A percentile compares a stretch with the other conserved stretches of the same genome.
These are phyloP conservation scores for Diachasma alloeum DNA, from an alignment of 1,140 invertebrate genomes.

Conservation along the genomic window DNA sequence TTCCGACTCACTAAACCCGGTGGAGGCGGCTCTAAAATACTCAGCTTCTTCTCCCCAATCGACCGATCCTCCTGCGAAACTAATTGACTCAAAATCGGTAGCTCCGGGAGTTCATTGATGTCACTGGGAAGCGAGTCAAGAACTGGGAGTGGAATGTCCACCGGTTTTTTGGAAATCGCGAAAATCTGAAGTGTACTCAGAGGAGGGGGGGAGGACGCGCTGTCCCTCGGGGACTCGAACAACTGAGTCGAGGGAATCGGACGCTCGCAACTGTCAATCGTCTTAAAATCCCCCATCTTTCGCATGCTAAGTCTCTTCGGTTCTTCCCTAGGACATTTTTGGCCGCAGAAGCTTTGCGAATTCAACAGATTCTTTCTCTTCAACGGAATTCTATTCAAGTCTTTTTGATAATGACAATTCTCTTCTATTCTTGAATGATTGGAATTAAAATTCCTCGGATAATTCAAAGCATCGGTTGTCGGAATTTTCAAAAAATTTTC, in stretches of 20 bases:
- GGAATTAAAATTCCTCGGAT: background rate
- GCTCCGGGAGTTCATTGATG: slow-evolving; percentile 50
- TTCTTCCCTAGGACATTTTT: background rate
- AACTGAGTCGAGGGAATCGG: slow-evolving; percentile 33
- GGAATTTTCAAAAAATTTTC: slow-evolving; percentile 37
- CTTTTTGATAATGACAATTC: background rate
- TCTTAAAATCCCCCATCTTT: slow-evolving; percentile 36
- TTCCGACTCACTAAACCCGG: slow-evolving; percentile 55
- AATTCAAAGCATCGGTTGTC: slow-evolving; percentile 20
- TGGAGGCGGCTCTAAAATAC: slow-evolving; percentile 58
- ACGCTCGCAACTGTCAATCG: slow-evolving; percentile 35
- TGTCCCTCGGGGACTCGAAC: background rate
- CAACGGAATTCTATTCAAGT: no score
- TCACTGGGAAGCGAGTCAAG: slow-evolving; percentile 40
- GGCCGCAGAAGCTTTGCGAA: slow-evolving; percentile 38
- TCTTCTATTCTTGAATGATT: background rate
- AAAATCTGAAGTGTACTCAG: slow-evolving; percentile 58
- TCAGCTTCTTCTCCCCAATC: slow-evolving; percentile 45
- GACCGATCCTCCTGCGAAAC: slow-evolving; percentile 32
- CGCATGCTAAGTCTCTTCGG: background rate
- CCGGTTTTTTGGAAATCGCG: slow-evolving; percentile 54
- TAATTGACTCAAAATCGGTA: slow-evolving; percentile 46
- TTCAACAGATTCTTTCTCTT: background rate
- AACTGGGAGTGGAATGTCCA: slow-evolving; percentile 45
- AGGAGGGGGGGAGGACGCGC: slow-evolving; percentile 40